Percentiles rank a stretch among this genome's conserved stretches.
Evolutionary conservation across 2,113 vertebrate genomes (phyloP).

Genomic region (Dromiciops gliroides): DNA sequence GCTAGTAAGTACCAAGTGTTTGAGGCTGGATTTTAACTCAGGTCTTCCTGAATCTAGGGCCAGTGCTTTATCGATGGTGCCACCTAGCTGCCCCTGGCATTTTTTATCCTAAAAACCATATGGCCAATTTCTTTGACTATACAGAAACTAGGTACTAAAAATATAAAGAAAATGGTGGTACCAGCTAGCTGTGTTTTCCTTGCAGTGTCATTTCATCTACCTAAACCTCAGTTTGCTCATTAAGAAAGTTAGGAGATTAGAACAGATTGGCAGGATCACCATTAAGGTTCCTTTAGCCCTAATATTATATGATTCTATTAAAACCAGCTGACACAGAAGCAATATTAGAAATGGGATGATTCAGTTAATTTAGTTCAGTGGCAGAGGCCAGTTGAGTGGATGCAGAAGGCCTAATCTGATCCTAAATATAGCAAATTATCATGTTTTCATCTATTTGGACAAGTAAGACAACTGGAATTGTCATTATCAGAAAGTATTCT

Average conservation of each 20-base stretch:
- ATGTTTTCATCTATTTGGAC: slow-evolving; percentile 23
- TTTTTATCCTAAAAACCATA: not conserved
- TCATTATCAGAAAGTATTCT: slow-evolving; percentile 17
- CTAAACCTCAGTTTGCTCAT: slow-evolving; percentile 14
- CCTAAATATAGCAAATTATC: not conserved
- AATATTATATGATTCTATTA: slow-evolving; percentile 1
- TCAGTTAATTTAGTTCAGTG: not conserved
- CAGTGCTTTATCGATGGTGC: no score
- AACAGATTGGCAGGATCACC: not conserved
- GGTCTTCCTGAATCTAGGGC: no score
- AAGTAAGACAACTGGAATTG: not conserved
- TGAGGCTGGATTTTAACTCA: no score
- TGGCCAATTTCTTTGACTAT: not conserved
- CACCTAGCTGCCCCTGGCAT: no score
- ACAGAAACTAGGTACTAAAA: not conserved
- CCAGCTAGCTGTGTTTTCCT: not conserved
- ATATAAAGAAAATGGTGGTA: not conserved
- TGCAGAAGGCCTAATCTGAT: not conserved
- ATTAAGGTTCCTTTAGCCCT: not conserved
- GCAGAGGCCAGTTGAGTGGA: not conserved
- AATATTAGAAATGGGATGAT: not conserved
- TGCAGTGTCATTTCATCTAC: not conserved
- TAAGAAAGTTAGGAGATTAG: slow-evolving; percentile 10
- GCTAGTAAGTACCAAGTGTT: no score
- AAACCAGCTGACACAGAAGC: not conserved